A percentile compares a stretch with the other conserved stretches of the same genome.
phyloP scores from a whole-genome alignment of 2,888 invertebrate genomes.

The Eilema depressum region DNA sequence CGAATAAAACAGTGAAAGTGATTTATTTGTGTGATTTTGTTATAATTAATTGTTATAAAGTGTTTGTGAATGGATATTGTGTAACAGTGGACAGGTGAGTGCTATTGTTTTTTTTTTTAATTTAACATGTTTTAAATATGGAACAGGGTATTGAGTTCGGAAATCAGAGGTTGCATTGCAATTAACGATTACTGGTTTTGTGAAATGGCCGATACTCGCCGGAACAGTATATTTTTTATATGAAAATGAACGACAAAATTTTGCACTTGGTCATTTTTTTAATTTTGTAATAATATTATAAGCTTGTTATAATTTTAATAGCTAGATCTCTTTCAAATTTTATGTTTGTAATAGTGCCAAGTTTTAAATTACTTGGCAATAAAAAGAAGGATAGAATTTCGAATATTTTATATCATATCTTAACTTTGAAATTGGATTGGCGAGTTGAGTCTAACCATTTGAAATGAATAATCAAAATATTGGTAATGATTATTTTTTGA shows the following conservation, averaged over 20 bases:
- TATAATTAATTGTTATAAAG: conserved; percentile 21
- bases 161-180: conserved; percentile 31
- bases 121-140: conserved; percentile 26
- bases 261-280: background rate
- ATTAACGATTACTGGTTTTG: conserved; percentile 23
- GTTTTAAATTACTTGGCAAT: background rate
- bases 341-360: background rate
- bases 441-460: too few relatives aligned
- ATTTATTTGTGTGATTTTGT: conserved; percentile 23
- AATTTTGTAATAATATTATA: background rate
- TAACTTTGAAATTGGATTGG: too few relatives aligned
- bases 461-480: too few relatives aligned
- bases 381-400: too few relatives aligned
- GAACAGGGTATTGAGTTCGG: conserved; percentile 36
- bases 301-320: background rate
- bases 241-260: background rate
- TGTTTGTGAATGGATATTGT: conserved; percentile 48
- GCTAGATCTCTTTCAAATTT: background rate
- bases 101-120: conserved; percentile 32
- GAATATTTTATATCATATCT: too few relatives aligned
- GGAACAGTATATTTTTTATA: conserved; percentile 2
- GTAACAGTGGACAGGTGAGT: conserved; percentile 49
- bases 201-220: conserved; percentile 2
- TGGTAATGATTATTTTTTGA: too few relatives aligned
- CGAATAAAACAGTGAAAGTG: conserved; percentile 35